phyloP scores from a whole-genome alignment of 53 echinoderm and acorn worm species.

The Astropecten irregularis region DNA sequence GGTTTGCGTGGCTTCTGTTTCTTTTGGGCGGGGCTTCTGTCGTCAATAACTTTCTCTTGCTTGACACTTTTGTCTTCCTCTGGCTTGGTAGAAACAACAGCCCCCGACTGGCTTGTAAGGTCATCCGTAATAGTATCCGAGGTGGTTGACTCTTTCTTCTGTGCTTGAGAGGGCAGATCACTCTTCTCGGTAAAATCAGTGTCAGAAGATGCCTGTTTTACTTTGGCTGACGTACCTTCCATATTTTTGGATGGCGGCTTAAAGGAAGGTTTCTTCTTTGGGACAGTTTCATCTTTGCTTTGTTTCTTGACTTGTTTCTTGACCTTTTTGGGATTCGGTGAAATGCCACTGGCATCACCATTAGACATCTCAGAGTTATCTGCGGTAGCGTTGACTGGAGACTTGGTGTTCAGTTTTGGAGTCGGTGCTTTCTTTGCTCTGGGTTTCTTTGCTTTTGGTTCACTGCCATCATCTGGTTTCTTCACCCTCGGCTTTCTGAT shows the following conservation, averaged over 20 bases:
- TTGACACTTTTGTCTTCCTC: not conserved
- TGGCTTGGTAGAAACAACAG: too few species aligned
- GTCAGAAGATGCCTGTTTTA: not conserved
- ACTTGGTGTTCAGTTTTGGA: not conserved
- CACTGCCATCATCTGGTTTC: not conserved
- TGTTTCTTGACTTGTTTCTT: not conserved
- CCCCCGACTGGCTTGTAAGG: not conserved
- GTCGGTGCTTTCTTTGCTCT: not conserved
- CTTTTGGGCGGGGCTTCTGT: not conserved
- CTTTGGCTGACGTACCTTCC: not conserved
- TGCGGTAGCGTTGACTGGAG: not conserved
- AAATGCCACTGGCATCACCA: not conserved
- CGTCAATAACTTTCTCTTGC: not conserved
- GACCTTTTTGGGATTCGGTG: not conserved
- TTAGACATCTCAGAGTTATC: not conserved
- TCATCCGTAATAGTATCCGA: not conserved
- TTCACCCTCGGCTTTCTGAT: slow-evolving; percentile 4
- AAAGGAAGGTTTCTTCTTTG: slow-evolving; percentile 32
- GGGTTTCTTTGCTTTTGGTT: slow-evolving; percentile 34
- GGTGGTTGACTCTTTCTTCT: not conserved
- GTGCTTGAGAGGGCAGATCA: not conserved
- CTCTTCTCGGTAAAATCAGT: not conserved
- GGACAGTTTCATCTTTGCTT: not conserved
- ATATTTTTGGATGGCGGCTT: slow-evolving; percentile 24
- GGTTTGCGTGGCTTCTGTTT: not conserved